Conservation (phyloP, 2,113 vertebrate species). For the Neogale vison region DNA sequence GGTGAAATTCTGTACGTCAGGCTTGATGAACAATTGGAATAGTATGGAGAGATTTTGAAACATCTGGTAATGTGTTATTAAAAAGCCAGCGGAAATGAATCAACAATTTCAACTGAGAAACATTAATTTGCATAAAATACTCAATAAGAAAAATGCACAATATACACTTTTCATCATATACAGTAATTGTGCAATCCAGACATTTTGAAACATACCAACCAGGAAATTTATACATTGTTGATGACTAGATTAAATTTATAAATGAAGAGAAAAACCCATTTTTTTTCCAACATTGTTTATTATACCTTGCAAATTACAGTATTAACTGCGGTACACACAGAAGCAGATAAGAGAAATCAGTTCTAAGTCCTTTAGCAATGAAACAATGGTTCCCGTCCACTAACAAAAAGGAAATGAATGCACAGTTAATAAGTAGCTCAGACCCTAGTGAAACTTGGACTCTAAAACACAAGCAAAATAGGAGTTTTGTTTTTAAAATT, state of each 20-base stretch:
- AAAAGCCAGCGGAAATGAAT: slow-evolving; percentile 61
- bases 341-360: slow-evolving; percentile 13
- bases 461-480: background rate
- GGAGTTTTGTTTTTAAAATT: background rate
- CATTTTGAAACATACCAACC: slow-evolving; percentile 23
- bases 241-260: slow-evolving; percentile 40
- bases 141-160: slow-evolving; percentile 34
- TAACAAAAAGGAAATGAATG: background rate
- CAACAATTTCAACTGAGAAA: slow-evolving; percentile 65
- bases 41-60: slow-evolving; percentile 60
- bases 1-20: slow-evolving; percentile 45
- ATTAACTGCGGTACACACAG: background rate
- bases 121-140: slow-evolving; percentile 63
- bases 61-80: slow-evolving; percentile 75
- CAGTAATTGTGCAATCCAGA: slow-evolving; percentile 26
- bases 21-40: slow-evolving; percentile 51
- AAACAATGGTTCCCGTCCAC: background rate
- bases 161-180: slow-evolving; percentile 47
- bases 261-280: background rate
- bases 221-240: slow-evolving; percentile 55
- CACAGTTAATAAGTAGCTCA: background rate
- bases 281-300: slow-evolving; percentile 2
- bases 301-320: slow-evolving; percentile 22
- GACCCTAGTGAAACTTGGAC: background rate
- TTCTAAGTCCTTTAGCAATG: slow-evolving; percentile 14